phyloP scores from a whole-genome alignment of 2,113 vertebrate genomes.

The Neolamprologus longior region DNA sequence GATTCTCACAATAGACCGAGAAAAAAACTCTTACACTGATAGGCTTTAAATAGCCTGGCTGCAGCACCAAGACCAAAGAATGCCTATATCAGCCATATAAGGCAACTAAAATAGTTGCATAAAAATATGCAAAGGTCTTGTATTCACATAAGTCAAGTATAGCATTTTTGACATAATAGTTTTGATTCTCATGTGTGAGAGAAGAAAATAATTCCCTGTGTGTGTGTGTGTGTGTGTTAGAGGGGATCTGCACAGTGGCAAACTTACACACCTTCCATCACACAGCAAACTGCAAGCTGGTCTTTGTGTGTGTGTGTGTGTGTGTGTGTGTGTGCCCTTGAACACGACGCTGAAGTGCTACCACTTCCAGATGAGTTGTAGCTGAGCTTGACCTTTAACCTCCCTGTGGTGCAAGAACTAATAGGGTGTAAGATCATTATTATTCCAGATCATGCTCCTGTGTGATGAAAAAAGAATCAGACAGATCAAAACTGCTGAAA shows the following conservation, averaged over 20 bases:
- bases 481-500: background rate
- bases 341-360: background rate
- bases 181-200: background rate
- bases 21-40: background rate
- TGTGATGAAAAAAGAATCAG: background rate
- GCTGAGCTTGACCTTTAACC: background rate
- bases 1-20: background rate
- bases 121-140: background rate
- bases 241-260: background rate
- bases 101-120: background rate
- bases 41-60: conserved; percentile 39
- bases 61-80: background rate
- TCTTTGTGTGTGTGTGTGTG: background rate
- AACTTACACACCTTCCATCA: background rate
- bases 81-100: background rate
- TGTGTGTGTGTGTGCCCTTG: background rate
- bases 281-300: background rate
- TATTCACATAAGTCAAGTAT: background rate
- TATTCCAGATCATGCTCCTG: background rate
- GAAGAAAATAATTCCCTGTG: background rate
- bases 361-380: background rate
- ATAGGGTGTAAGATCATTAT: background rate
- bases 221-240: background rate
- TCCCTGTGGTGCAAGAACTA: background rate
- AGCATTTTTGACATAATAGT: background rate